Percentiles rank a stretch among this genome's conserved stretches.
phyloP scores from a whole-genome alignment of 2,888 invertebrate genomes.

The Vannuccia rotundouncinata region DNA sequence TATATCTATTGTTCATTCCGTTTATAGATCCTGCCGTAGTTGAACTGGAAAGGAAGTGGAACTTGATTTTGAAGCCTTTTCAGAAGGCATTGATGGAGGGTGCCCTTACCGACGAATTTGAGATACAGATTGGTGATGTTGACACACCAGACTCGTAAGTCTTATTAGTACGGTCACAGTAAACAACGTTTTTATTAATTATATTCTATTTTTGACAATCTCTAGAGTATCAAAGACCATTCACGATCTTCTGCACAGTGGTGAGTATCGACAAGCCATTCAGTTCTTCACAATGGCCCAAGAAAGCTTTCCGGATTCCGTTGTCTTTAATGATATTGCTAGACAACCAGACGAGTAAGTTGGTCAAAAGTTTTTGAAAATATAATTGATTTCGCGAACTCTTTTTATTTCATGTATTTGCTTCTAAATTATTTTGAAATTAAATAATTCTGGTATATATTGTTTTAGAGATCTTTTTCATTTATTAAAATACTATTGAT shows the following conservation, averaged over 20 bases:
- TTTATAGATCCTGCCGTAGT: background rate
- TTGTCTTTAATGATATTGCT: background rate
- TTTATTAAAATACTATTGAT: no score
- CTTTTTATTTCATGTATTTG: no score
- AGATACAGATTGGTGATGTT: constrained; percentile 17
- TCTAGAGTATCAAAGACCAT: background rate
- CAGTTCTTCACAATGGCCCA: constrained; percentile 31
- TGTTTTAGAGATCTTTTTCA: no score
- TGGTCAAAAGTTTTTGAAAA: no score
- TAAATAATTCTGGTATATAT: no score
- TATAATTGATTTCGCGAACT: no score
- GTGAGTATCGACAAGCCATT: constrained; percentile 10
- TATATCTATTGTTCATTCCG: no score
- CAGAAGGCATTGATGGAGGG: constrained; percentile 18
- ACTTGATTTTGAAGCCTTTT: background rate
- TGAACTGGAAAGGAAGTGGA: background rate
- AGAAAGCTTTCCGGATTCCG: constrained; percentile 22
- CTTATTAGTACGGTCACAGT: background rate
- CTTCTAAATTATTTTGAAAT: no score
- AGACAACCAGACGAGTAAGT: background rate
- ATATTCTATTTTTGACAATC: background rate
- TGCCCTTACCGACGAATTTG: constrained; percentile 7
- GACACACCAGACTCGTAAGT: constrained; percentile 38
- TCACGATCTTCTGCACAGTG: background rate
- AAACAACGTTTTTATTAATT: background rate